These are phyloP conservation scores for Gulo gulo DNA, from an alignment of 2,113 vertebrate genomes.

Conservation along the genomic window DNA sequence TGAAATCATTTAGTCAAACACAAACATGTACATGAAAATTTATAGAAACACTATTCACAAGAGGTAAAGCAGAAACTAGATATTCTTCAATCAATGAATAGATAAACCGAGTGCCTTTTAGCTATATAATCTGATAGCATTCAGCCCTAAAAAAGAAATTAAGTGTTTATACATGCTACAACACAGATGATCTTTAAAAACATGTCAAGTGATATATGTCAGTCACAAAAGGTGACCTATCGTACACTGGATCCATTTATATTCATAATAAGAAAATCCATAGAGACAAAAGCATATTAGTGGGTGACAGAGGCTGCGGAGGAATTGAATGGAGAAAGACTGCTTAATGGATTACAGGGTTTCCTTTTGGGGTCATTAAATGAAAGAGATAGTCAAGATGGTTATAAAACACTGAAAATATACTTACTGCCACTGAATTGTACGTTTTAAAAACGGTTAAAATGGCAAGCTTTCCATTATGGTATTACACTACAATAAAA, in stretches of 20 bases:
- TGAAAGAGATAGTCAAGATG: background rate
- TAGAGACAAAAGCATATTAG: background rate
- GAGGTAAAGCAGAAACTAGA: background rate
- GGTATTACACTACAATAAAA: background rate
- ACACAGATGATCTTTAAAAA: background rate
- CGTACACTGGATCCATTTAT: background rate
- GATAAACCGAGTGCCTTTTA: background rate
- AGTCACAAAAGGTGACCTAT: background rate
- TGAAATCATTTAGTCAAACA: background rate
- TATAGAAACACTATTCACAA: background rate
- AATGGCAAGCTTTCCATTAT: background rate
- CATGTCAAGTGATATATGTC: background rate
- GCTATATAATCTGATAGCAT: background rate
- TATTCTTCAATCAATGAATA: background rate
- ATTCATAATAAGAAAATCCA: background rate
- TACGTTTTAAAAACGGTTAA: background rate
- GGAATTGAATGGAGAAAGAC: fast-evolving
- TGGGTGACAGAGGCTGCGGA: background rate
- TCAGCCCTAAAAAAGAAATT: background rate
- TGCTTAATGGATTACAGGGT: background rate
- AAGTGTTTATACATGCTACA: background rate
- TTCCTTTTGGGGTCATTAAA: background rate
- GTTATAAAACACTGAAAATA: background rate
- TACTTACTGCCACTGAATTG: background rate
- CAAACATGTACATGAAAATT: background rate